Percentiles rank a stretch among this genome's conserved stretches.
phyloP scores from a whole-genome alignment of 2,797 vertebrate genomes.

The Lindbergichthys nudifrons region DNA sequence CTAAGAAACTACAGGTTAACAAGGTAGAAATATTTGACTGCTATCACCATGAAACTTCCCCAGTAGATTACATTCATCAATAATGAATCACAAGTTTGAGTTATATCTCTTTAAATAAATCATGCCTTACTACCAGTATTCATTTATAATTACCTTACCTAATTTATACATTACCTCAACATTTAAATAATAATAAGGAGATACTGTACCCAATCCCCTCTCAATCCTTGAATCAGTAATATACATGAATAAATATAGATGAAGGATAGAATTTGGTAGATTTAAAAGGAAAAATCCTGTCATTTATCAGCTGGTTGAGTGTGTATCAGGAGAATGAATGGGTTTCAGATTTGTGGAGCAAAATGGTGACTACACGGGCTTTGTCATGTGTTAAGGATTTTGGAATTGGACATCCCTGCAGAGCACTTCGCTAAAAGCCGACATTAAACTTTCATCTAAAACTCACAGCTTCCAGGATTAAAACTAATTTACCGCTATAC shows the following conservation, averaged over 20 bases:
- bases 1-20: too few relatives aligned
- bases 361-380: slow-evolving; percentile 35
- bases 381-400: slow-evolving; percentile 39
- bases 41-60: too few relatives aligned
- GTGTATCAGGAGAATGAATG: slow-evolving; percentile 7
- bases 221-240: background rate
- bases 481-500: slow-evolving; percentile 52
- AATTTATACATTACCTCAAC: background rate
- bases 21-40: too few relatives aligned
- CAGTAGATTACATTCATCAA: too few relatives aligned
- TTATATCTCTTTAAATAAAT: slow-evolving; percentile 1
- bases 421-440: slow-evolving; percentile 44
- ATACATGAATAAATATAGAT: slow-evolving; percentile 1
- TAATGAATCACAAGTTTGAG: too few relatives aligned
- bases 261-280: slow-evolving; percentile 14
- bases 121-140: background rate
- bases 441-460: slow-evolving; percentile 58
- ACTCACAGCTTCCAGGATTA: slow-evolving; percentile 62
- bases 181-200: background rate
- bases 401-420: slow-evolving; percentile 44
- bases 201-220: background rate
- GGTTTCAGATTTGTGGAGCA: slow-evolving; percentile 27
- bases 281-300: slow-evolving; percentile 2
- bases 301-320: slow-evolving; percentile 31
- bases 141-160: background rate